Conservation (phyloP, 2,797 vertebrate genomes). For the Pseudocheirus occidentalis region DNA sequence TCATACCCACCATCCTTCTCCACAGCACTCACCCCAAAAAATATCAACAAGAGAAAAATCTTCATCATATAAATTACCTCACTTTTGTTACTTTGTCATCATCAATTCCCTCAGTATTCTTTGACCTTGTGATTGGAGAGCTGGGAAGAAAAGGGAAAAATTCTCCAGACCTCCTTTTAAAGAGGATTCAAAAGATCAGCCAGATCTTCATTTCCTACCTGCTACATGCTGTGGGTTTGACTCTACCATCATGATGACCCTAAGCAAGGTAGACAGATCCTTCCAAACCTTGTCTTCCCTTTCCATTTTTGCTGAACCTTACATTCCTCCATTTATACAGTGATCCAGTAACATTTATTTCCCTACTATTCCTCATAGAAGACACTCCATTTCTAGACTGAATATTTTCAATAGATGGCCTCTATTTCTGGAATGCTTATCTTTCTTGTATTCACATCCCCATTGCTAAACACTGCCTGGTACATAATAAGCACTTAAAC, state of each 20-base stretch:
- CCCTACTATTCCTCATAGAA: neutral
- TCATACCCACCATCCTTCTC: neutral
- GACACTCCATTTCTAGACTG: neutral
- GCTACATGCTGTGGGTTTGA: too few relatives aligned
- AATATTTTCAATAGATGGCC: neutral
- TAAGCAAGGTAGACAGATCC: neutral
- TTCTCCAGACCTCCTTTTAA: neutral
- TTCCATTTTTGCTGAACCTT: neutral
- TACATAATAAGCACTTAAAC: neutral
- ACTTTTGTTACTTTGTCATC: neutral
- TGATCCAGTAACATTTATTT: neutral
- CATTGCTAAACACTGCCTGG: neutral
- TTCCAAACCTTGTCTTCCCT: neutral
- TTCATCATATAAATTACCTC: neutral
- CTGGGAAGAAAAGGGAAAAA: neutral
- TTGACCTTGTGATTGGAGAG: neutral
- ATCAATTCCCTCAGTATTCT: neutral
- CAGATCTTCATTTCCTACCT: neutral
- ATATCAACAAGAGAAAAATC: neutral
- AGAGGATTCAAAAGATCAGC: neutral
- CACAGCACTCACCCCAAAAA: neutral
- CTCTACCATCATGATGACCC: neutral
- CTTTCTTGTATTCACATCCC: neutral
- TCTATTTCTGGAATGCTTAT: neutral
- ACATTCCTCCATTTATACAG: neutral